Base-by-base conservation (phyloP, 1,140 invertebrate species). In the Caenorhabditis inopinata region DNA sequence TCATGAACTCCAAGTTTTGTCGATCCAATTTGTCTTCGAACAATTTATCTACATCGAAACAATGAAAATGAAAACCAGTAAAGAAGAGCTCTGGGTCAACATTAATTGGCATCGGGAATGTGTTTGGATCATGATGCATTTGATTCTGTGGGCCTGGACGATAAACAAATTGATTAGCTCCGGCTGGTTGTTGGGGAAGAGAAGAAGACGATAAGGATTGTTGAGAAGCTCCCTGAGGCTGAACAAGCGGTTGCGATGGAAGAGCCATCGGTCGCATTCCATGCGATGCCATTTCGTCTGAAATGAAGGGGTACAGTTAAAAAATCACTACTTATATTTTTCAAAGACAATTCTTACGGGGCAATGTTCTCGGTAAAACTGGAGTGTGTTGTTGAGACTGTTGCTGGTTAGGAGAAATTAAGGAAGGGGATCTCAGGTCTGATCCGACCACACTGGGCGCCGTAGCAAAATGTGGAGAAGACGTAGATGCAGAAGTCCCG, bases 371-470 rank as follows among this genome's bases (percentile, higher is more conserved):
- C 16, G 58, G 58, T 68, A 68, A 42, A 7, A 68, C 58, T 7
- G 58, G 58, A 42, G 58, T 68, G 23, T 68, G 58, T n/a, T 68
- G 58, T 38, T 68, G 58, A 11, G 58, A 42, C 35, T n/a, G 73
- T 3, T 75, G 45, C 23, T 79, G 78, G n/a, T 74, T 74, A 11
- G 78, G 78, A n/a, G 78, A 79, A 45, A 74, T 74, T 29, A 79
- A 29, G 14, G 78, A 47, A 0, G 78, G 78, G 1, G 48, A 58
- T 49, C 78, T 18, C 6, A 79, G 18, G 46, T 79, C 78, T 4
- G 32, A 2, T n/a, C 51, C 48, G 14, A 51, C n/a, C 14, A 23
- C 51, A 1, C 51, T 32, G 0, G 58, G 58, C 9, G 62, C 78
- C 7, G 62, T 5, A 11, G 45, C 58, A 27, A 68, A 79, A 23